These are phyloP conservation scores for Triops longicaudatus DNA, from an alignment of 1,140 invertebrate genomes.

Conservation along the genomic window DNA sequence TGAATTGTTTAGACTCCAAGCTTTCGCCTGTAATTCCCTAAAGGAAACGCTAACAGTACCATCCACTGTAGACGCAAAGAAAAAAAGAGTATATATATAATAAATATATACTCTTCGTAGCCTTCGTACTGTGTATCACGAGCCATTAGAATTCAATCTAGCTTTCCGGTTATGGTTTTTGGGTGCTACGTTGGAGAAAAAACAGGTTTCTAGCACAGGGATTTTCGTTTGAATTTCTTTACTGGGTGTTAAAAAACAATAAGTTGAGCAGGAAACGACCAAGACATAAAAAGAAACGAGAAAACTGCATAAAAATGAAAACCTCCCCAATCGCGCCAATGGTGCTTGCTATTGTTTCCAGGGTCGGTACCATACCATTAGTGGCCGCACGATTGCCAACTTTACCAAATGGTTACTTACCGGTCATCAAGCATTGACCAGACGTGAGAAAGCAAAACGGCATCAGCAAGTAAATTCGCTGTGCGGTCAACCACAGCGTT, in stretches of 20 bases:
- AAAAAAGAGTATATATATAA: not conserved
- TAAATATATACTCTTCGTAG: no score
- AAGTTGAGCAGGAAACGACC: not conserved
- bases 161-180: conserved; percentile 12
- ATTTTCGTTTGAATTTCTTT: not conserved
- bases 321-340: not conserved
- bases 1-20: conserved; percentile 12
- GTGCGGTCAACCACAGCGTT: not conserved
- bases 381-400: conserved; percentile 1
- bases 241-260: not conserved
- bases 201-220: not conserved
- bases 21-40: not conserved
- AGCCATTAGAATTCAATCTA: conserved; percentile 12
- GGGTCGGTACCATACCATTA: not conserved
- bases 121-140: not conserved
- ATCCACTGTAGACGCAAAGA: not conserved
- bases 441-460: not conserved
- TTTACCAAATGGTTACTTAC: conserved; percentile 6
- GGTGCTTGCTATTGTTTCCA: not conserved
- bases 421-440: conserved; percentile 14
- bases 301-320: not conserved
- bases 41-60: not conserved
- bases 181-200: not conserved
- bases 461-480: not conserved
- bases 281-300: not conserved